A percentile compares a stretch with the other conserved stretches of the same genome.
These are phyloP conservation scores for Harmothoe impar DNA, from an alignment of 2,888 invertebrate species.

Conservation along the genomic window DNA sequence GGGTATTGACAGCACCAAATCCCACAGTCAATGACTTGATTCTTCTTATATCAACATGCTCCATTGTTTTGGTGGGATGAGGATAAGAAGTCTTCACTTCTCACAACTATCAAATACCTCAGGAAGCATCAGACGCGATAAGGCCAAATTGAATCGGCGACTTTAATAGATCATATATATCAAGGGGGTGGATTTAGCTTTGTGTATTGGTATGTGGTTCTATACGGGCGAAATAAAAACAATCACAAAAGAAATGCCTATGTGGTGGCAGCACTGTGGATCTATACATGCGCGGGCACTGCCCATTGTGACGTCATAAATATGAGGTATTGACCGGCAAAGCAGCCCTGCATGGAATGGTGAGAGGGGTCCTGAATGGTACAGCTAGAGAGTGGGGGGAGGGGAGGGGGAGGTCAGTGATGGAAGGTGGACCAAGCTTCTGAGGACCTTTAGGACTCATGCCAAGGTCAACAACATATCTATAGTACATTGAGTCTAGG, in stretches of 20 bases:
- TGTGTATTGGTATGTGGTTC: neutral
- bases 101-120: neutral
- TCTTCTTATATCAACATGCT: neutral
- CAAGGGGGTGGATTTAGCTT: neutral
- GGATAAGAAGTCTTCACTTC: neutral
- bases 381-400: no score
- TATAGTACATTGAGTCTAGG: no score
- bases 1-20: neutral
- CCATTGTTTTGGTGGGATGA: neutral
- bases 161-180: neutral
- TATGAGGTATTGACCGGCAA: no score
- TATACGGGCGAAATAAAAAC: no score
- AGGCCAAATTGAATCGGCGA: neutral
- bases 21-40: neutral
- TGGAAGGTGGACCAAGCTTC: no score
- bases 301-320: no score
- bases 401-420: no score
- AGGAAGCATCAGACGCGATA: neutral
- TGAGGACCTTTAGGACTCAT: no score
- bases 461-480: no score
- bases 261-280: neutral
- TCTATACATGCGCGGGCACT: neutral
- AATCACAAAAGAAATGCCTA: neutral
- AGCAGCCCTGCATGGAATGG: no score
- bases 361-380: no score